These are phyloP conservation scores for Haemorhous mexicanus DNA, from an alignment of 2,113 vertebrate genomes.

Conservation along the genomic window DNA sequence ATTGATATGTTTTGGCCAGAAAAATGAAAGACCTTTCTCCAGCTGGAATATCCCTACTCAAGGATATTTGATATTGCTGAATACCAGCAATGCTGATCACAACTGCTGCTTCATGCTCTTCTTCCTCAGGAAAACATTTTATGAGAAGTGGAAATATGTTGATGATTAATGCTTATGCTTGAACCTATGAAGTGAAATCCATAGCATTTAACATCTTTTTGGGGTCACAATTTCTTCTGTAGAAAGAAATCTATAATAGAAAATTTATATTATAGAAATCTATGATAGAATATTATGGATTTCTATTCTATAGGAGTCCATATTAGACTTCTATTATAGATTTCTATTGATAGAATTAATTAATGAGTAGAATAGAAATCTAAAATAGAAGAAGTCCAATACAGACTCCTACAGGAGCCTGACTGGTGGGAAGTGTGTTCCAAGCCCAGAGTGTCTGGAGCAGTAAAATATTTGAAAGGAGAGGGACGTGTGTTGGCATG, in stretches of 20 bases:
- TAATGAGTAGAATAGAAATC: not conserved
- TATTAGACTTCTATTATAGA: not conserved
- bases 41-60: not conserved
- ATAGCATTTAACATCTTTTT: not conserved
- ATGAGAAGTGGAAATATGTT: not conserved
- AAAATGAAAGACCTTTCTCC: not conserved
- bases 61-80: not conserved
- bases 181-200: not conserved
- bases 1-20: not conserved
- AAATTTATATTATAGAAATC: too few relatives aligned
- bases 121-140: not conserved
- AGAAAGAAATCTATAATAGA: not conserved
- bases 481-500: slow-evolving; percentile 29
- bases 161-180: not conserved
- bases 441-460: not conserved
- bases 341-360: not conserved
- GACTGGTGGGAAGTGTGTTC: not conserved
- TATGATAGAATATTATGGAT: not conserved
- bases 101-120: not conserved
- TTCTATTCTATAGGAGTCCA: not conserved
- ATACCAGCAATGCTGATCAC: not conserved
- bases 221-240: not conserved
- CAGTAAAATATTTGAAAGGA: not conserved
- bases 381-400: not conserved
- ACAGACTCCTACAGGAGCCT: not conserved